A percentile compares a stretch with the other conserved stretches of the same genome.
These are phyloP conservation scores for Drosophila percnosoma DNA, from an alignment of 2,888 invertebrate species.

Conservation along the genomic window DNA sequence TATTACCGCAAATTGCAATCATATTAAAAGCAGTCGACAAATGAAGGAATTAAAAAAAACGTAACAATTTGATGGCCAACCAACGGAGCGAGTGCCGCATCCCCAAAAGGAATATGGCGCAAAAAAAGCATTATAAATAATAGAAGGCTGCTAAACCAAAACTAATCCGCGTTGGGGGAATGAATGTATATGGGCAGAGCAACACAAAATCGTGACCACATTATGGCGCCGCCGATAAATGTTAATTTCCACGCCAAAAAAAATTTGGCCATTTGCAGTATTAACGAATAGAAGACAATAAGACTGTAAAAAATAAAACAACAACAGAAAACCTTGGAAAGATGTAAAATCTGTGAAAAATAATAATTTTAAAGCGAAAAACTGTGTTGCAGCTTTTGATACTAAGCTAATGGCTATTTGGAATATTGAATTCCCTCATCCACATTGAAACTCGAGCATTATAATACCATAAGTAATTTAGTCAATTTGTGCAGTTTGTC, in stretches of 20 bases:
- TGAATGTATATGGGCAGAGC: neutral
- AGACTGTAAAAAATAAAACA: neutral
- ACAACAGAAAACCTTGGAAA: neutral
- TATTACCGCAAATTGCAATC: constrained; percentile 76
- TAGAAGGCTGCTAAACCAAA: constrained; percentile 41
- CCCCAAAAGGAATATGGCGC: constrained; percentile 49
- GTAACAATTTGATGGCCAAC: constrained; percentile 38
- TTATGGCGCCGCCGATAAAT: constrained; percentile 45
- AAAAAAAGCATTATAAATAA: constrained; percentile 50
- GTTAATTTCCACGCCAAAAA: constrained; percentile 63
- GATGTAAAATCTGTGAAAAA: neutral
- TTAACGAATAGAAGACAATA: constrained; percentile 39
- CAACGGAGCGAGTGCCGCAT: constrained; percentile 25
- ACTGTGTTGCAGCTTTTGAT: constrained; percentile 25
- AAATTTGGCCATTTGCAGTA: constrained; percentile 65
- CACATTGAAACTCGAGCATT: neutral
- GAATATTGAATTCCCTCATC: neutral
- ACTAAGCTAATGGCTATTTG: constrained; percentile 12
- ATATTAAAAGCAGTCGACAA: constrained; percentile 69
- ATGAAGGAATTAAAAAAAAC: constrained; percentile 42
- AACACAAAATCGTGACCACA: constrained; percentile 38
- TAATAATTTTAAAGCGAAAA: constrained; percentile 9
- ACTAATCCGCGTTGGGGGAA: constrained; percentile 53
- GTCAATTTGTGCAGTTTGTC: constrained; percentile 9
- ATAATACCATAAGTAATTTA: neutral